Evolutionary conservation across 2,888 invertebrate genomes (phyloP).

Genomic region (Mantis religiosa): DNA sequence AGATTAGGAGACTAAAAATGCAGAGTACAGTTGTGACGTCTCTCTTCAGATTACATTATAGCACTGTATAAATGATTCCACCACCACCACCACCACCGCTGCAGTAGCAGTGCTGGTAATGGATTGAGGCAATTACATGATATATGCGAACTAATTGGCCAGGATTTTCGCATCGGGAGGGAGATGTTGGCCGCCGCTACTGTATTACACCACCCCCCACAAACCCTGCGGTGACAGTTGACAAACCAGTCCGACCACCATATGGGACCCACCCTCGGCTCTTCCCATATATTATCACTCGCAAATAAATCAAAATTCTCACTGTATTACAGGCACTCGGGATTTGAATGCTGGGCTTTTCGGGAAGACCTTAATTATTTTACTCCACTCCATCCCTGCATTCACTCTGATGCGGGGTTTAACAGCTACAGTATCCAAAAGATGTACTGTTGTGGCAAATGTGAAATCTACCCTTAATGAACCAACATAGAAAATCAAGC

Average conservation of each 20-base stretch:
- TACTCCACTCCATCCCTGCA: not conserved
- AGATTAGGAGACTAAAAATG: too few species aligned
- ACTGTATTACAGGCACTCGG: not conserved
- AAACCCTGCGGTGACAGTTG: conserved; percentile 9
- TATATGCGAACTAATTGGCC: conserved; percentile 14
- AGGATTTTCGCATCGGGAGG: conserved; percentile 9
- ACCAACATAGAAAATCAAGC: too few species aligned
- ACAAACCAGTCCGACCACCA: conserved; percentile 7
- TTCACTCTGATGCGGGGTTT: not conserved
- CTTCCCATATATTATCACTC: conserved; percentile 12
- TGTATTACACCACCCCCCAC: not conserved
- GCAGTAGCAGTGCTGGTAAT: not conserved
- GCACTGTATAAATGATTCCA: not conserved
- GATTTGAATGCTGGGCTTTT: conserved; percentile 4
- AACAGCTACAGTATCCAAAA: not conserved
- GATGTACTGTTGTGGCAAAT: not conserved
- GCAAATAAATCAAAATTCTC: conserved; percentile 13
- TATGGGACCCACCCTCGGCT: conserved; percentile 5
- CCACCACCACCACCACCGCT: too few species aligned
- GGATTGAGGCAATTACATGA: conserved; percentile 11
- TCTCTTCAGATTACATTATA: not conserved
- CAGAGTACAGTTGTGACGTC: not conserved
- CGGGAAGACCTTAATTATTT: not conserved
- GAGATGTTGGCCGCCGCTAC: not conserved
- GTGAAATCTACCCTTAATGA: not conserved